phyloP scores from a whole-genome alignment of 2,113 vertebrate genomes.

The Rhabdornis inornatus region DNA sequence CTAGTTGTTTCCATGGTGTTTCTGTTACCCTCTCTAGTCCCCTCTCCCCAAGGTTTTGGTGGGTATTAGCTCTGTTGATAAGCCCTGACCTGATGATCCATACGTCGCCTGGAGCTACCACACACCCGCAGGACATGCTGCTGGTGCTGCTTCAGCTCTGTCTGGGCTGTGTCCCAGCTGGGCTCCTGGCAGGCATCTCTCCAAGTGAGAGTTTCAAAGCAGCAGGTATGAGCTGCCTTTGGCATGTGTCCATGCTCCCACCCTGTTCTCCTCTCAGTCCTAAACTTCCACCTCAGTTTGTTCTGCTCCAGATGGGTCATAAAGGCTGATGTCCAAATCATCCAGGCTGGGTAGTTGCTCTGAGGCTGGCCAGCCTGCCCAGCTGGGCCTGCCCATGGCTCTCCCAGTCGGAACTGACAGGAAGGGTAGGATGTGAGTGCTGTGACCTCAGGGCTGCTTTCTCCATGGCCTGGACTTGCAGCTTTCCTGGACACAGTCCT shows the following conservation, averaged over 20 bases:
- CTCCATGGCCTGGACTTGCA: neutral
- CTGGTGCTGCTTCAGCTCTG: neutral
- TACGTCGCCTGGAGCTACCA: neutral
- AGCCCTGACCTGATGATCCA: neutral
- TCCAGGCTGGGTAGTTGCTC: neutral
- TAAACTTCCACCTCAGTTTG: neutral
- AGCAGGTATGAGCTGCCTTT: neutral
- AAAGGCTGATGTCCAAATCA: neutral
- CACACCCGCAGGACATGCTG: neutral
- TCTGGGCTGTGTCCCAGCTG: fast-evolving
- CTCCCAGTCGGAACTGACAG: neutral
- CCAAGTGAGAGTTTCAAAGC: neutral
- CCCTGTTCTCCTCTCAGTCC: neutral
- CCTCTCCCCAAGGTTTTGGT: neutral
- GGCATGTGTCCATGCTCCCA: neutral
- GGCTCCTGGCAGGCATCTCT: neutral
- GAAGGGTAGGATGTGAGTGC: neutral
- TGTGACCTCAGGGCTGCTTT: neutral
- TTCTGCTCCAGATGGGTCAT: neutral
- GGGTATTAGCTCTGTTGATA: neutral
- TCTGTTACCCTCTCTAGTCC: neutral
- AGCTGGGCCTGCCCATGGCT: neutral
- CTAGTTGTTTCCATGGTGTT: neutral
- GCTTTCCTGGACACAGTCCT: neutral
- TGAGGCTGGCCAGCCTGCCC: neutral